These are phyloP conservation scores for Cricetomys ansorgei DNA, from an alignment of 2,113 vertebrate genomes.

Conservation along the genomic window DNA sequence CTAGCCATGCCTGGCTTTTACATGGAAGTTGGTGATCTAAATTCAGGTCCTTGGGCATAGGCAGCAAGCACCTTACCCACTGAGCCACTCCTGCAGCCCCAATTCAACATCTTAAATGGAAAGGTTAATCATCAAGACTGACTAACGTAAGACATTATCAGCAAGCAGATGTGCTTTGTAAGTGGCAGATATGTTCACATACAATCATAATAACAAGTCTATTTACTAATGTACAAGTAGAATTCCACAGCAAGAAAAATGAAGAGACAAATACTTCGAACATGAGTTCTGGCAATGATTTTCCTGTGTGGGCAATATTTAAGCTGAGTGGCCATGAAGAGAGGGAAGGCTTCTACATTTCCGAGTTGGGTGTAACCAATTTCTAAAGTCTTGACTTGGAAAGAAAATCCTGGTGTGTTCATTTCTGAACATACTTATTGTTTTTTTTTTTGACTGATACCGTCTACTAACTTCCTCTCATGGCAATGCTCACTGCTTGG, in stretches of 20 bases:
- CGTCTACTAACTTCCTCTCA: neutral
- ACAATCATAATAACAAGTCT: neutral
- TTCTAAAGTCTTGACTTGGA: slow-evolving; percentile 38
- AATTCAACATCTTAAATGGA: neutral
- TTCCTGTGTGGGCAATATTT: neutral
- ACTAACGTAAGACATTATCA: neutral
- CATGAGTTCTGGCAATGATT: neutral
- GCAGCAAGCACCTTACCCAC: neutral
- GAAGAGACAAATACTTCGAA: neutral
- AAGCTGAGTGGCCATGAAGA: neutral
- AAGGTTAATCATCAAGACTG: neutral
- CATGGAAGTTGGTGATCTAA: neutral
- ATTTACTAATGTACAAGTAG: neutral
- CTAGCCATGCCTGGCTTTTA: neutral
- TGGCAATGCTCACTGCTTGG: neutral
- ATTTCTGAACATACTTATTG: neutral
- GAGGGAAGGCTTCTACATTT: neutral
- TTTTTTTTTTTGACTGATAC: neutral
- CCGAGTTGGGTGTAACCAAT: neutral
- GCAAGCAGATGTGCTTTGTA: neutral
- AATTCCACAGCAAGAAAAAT: neutral
- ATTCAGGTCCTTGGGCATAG: neutral
- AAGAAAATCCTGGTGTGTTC: neutral
- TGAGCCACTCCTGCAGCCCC: neutral
- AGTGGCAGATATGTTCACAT: neutral